Evolutionary conservation across 2,797 vertebrate species (phyloP), one percentile per base, ranked within the genome.

Genomic region (Podarcis lilfordi): DNA sequence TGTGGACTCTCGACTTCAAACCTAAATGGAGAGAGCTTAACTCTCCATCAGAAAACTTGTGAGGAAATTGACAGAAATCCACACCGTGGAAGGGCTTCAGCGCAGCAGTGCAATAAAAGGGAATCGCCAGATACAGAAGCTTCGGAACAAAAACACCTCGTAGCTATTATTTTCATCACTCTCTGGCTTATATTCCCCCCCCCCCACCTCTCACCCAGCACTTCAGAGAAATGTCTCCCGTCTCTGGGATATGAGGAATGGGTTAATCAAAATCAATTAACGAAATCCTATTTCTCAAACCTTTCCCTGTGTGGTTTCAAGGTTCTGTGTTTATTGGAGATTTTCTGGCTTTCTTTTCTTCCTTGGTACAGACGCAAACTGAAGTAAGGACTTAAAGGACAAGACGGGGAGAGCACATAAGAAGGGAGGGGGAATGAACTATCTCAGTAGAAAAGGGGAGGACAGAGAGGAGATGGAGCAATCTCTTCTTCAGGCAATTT

Each of bases 181-280:
- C 89, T 88, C 89, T 93, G 77, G 79, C 69, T 80, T 64, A 19
- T 7, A 32, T 32, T 32, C 32, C 21, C 8, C 9, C 9, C 17
- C 3, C 71, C 21, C 21, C 21, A 87, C 92, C 91, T 55, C 13
- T 72, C 37, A 91, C 89, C 79, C 72, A 27, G 3, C 81, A 85
- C 32, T 76, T 81, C 75, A 78, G 91, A 92, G 84, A 89, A 90
- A 45, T 78, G 59, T 88, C 92, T 93, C 87, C 86, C 89, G 75
- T 88, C 87, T 93, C 68, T 89, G 79, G 80, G 50, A 77, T 88
- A 80, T 66, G 92, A 94, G 88, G 93, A 93, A 88, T 91, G 86
- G 93, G 92, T 94, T 93, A 92, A 95, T 94, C 93, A 93, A 93
- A 93, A 93, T 93, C 88, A 92, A 79, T 61, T 85, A 21, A 64